These are phyloP conservation scores for Perizoma affinitatum DNA, from an alignment of 2,888 invertebrate species.

Conservation along the genomic window DNA sequence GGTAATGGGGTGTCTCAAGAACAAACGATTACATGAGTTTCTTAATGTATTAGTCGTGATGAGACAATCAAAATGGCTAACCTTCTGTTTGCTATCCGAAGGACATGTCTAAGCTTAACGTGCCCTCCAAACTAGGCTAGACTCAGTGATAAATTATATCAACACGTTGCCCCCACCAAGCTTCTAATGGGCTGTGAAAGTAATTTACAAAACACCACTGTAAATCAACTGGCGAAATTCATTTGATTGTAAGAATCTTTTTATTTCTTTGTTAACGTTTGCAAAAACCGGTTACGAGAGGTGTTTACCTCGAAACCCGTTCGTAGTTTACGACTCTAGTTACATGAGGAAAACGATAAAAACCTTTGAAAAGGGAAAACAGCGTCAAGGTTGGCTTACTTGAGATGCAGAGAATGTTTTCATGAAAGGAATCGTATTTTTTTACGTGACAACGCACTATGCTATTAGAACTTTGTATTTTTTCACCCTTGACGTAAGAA, in stretches of 20 bases:
- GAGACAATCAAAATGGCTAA: too few species aligned
- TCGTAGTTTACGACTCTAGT: constrained; percentile 53
- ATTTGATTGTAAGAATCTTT: constrained; percentile 34
- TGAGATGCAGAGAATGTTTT: constrained; percentile 17
- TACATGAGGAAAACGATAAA: constrained; percentile 54
- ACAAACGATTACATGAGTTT: too few species aligned
- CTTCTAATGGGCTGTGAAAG: too few species aligned
- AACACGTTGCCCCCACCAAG: too few species aligned
- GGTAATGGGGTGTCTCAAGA: too few species aligned
- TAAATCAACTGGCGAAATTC: constrained; percentile 26
- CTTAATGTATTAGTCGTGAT: too few species aligned
- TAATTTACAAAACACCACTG: constrained; percentile 12
- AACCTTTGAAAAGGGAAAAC: constrained; percentile 46
- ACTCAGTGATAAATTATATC: too few species aligned
- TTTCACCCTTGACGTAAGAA: too few species aligned
- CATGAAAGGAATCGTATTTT: constrained; percentile 11
- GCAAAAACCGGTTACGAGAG: constrained; percentile 40
- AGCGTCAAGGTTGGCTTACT: constrained; percentile 22
- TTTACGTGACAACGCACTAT: constrained; percentile 6
- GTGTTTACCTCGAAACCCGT: constrained; percentile 48
- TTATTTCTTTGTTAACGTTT: constrained; percentile 34
- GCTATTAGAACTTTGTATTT: neutral
- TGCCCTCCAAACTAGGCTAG: too few species aligned
- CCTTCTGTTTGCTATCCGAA: too few species aligned
- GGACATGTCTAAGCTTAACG: too few species aligned